These are phyloP conservation scores for Trachelipus rathkii DNA, from an alignment of 1,140 invertebrate genomes.

Conservation along the genomic window DNA sequence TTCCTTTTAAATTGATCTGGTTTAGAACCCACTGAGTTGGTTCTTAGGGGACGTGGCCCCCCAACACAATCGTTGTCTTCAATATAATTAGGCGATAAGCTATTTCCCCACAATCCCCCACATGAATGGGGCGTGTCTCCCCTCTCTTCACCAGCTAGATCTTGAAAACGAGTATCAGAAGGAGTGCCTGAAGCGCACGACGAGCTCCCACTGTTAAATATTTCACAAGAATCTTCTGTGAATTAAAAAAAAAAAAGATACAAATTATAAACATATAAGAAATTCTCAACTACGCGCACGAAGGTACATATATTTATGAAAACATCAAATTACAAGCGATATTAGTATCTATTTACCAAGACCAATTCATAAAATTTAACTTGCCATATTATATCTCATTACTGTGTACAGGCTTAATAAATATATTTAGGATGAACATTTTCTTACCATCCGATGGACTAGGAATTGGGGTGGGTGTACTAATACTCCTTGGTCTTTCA, in stretches of 20 bases:
- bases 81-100: not conserved
- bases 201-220: not conserved
- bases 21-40: conserved; percentile 23
- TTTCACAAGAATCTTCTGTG: too few relatives aligned
- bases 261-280: too few relatives aligned
- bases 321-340: too few relatives aligned
- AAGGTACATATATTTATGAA: too few relatives aligned
- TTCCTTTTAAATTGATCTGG: conserved; percentile 18
- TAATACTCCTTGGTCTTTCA: not conserved
- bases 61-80: conserved; percentile 16
- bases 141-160: not conserved
- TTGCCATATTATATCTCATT: too few relatives aligned
- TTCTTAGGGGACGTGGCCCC: conserved; percentile 19
- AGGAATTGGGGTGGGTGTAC: not conserved
- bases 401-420: too few relatives aligned
- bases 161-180: not conserved
- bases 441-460: not conserved
- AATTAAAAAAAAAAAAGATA: too few relatives aligned
- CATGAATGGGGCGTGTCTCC: not conserved
- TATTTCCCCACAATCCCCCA: not conserved
- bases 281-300: too few relatives aligned
- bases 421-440: too few relatives aligned
- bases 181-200: not conserved
- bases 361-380: too few relatives aligned
- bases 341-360: too few relatives aligned